Conservation (phyloP, 1,140 invertebrate genomes). For the Leptonema lineaticorne region DNA sequence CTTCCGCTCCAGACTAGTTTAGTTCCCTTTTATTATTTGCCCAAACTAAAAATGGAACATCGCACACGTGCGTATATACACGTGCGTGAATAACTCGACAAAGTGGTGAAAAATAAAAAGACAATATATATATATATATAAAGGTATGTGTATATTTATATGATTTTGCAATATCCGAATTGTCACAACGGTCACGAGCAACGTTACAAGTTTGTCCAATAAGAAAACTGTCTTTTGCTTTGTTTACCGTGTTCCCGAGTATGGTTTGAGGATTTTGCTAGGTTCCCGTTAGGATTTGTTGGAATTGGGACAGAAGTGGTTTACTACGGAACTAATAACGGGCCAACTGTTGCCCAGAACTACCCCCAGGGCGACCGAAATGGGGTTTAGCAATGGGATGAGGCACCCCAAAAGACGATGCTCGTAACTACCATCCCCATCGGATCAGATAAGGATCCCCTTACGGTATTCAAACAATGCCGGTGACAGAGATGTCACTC, state of each 20-base stretch:
- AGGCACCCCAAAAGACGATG: background rate
- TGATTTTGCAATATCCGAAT: background rate
- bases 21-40: conserved; percentile 9
- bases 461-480: background rate
- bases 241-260: background rate
- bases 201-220: background rate
- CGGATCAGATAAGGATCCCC: background rate
- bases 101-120: background rate
- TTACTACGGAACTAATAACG: conserved; percentile 34
- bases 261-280: too few species aligned
- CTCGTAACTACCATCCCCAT: background rate
- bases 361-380: background rate
- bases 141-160: background rate
- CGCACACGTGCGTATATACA: background rate
- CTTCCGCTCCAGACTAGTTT: conserved; percentile 38
- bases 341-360: conserved; percentile 34
- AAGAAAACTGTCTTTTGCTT: background rate
- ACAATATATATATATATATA: background rate
- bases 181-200: too few species aligned
- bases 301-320: background rate
- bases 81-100: background rate
- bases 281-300: too few species aligned
- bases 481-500: conserved; percentile 12
- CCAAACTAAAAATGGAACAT: conserved; percentile 7
- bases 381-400: background rate